Evolutionary conservation across 1,140 invertebrate genomes (phyloP).

Genomic region (Paraescarpia echinospica): DNA sequence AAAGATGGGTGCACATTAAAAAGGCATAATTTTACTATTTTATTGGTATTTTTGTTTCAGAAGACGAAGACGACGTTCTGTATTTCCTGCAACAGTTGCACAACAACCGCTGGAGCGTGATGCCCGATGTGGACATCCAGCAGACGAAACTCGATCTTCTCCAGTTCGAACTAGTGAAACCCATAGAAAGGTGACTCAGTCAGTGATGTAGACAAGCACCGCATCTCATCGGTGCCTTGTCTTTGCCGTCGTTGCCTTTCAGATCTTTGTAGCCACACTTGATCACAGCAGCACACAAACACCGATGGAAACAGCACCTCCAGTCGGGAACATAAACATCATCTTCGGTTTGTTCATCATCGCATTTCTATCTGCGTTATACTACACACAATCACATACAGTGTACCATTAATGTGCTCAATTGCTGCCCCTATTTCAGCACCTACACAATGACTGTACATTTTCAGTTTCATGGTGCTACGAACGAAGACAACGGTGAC

Average conservation of each 20-base stretch:
- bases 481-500: conserved; percentile 42
- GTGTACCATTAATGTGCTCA: too few relatives aligned
- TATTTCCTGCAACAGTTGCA: conserved; percentile 34
- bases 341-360: too few relatives aligned
- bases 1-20: background rate
- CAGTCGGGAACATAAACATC: too few relatives aligned
- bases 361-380: too few relatives aligned
- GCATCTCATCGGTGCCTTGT: background rate
- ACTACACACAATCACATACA: too few relatives aligned
- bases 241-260: background rate
- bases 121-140: conserved; percentile 38
- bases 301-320: too few relatives aligned
- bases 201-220: background rate
- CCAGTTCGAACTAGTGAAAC: conserved; percentile 36
- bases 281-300: too few relatives aligned
- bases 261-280: too few relatives aligned
- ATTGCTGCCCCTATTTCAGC: too few relatives aligned
- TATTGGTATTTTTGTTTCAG: conserved; percentile 35
- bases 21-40: background rate
- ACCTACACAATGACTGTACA: background rate
- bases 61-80: conserved; percentile 51
- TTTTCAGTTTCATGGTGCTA: conserved; percentile 44
- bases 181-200: conserved; percentile 20
- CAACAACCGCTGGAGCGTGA: conserved; percentile 39
- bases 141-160: conserved; percentile 49